phyloP scores from a whole-genome alignment of 2,113 vertebrate genomes.

The Ctenomys sociabilis region DNA sequence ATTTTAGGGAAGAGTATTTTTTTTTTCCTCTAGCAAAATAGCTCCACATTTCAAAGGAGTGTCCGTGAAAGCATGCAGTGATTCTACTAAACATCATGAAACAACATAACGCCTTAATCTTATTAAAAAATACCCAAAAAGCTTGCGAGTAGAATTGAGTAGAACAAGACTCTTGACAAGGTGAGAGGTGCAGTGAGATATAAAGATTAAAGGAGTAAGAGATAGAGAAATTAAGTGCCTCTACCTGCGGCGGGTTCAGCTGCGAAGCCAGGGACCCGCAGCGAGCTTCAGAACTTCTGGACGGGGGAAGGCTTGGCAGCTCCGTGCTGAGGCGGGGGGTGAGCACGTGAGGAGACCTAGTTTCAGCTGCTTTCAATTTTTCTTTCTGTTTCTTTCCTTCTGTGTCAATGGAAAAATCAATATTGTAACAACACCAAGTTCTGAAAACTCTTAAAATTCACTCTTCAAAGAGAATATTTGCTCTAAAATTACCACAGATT shows the following conservation, averaged over 20 bases:
- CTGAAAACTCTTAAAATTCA: not conserved
- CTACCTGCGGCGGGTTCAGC: slow-evolving; percentile 84
- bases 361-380: slow-evolving; percentile 76
- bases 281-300: slow-evolving; percentile 85
- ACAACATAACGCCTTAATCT: not conserved
- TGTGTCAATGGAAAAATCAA: slow-evolving; percentile 64
- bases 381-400: slow-evolving; percentile 78
- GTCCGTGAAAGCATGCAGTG: not conserved
- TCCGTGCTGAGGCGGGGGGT: slow-evolving; percentile 70
- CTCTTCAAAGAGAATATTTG: not conserved
- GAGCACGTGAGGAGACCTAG: slow-evolving; percentile 73
- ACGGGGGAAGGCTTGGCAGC: slow-evolving; percentile 75
- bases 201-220: not conserved
- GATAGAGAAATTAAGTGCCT: not conserved
- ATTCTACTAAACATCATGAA: not conserved
- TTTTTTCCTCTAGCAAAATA: not conserved
- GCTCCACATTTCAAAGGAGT: not conserved
- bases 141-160: not conserved
- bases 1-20: not conserved
- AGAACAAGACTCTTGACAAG: not conserved
- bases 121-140: not conserved
- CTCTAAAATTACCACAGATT: not conserved
- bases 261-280: slow-evolving; percentile 79
- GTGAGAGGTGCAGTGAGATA: not conserved
- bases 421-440: not conserved